phyloP scores from a whole-genome alignment of 2,888 invertebrate genomes.

The Spatulosminthurus flaviceps region DNA sequence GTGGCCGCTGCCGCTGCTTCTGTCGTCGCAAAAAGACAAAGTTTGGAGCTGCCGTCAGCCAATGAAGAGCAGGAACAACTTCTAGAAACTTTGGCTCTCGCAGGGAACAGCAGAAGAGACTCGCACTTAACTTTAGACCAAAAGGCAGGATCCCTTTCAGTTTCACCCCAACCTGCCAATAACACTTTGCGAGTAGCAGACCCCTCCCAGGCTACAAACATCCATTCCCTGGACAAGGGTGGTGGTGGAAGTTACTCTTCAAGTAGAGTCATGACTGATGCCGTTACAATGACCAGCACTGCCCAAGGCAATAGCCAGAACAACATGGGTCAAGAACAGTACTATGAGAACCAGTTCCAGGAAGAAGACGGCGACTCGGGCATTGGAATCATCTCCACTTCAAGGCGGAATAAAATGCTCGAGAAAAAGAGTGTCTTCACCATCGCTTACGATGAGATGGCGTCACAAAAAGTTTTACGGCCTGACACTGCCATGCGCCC shows the following conservation, averaged over 20 bases:
- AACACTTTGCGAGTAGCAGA: not conserved
- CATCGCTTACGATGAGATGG: conserved; percentile 90
- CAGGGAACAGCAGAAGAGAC: conserved; percentile 1
- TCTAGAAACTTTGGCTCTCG: no score
- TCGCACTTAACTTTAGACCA: not conserved
- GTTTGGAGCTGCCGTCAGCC: conserved; percentile 18
- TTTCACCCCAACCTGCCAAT: conserved; percentile 32
- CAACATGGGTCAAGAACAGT: conserved; percentile 30
- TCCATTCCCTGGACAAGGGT: conserved; percentile 15
- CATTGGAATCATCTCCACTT: conserved; percentile 62
- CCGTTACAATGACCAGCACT: not conserved
- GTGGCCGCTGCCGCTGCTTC: conserved; percentile 44
- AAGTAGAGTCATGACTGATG: not conserved
- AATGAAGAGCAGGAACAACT: no score
- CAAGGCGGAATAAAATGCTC: conserved; percentile 67
- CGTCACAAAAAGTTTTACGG: conserved; percentile 78
- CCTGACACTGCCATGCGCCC: conserved; percentile 78
- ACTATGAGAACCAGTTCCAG: conserved; percentile 42
- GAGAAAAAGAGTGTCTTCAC: conserved; percentile 94
- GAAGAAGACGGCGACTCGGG: conserved; percentile 68
- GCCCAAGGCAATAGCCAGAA: not conserved
- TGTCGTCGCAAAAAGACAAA: conserved; percentile 37
- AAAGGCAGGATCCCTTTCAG: conserved; percentile 22
- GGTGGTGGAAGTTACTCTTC: not conserved
- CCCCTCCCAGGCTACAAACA: not conserved